Base-by-base conservation (phyloP, 2,113 vertebrate species). In the Ptilorrhoa leucosticta region DNA sequence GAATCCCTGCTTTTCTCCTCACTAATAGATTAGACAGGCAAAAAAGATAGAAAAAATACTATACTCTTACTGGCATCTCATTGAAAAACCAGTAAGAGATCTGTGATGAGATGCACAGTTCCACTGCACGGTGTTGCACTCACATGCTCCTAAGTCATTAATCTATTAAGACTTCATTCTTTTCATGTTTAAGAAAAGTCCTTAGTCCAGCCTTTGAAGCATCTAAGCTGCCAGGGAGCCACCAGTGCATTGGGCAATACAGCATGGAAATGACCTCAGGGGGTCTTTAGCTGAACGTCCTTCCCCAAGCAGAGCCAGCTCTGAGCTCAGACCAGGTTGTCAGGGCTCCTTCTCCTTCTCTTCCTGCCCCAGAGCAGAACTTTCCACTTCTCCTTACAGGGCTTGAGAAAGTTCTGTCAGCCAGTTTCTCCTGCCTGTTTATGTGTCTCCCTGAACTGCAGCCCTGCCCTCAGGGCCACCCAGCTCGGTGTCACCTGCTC, bases 371-470 rank as follows among this genome's bases (percentile, higher is more conserved):
- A 48, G 19, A 12, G 35, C 45, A 60, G 76, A 58, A 65, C 40
- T 28, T 56, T 14, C 48, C 21, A 31, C 40, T 39, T 71, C 19
- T 17, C 47, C 51, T 19, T 39, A 44, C 2, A 3, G 20, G 23
- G 21, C 73, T 81, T 71, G 51, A 44, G 45, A 66, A 66, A 40
- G 33, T 23, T 57, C 54, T n/a, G 17, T 15, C 31, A 27, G 60
- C 15, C 30, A 22, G 11, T 18, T 85, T 50, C 60, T 84, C 47
- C 42, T 30, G 48, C 27, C 28, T 63, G 31, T n/a, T 31, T 22
- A 23, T 0, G 0, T 13, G 27, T 71, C 53, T 60, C 60, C 39
- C 64, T 58, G 31, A 48, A 9, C 0, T 0, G 71, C 64, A 88
- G 84, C 39, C 50, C 40, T 44, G 63, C 63, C 63, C 40, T 44